Conservation (phyloP, 2,888 invertebrate genomes). For the Aphrophora alni region DNA sequence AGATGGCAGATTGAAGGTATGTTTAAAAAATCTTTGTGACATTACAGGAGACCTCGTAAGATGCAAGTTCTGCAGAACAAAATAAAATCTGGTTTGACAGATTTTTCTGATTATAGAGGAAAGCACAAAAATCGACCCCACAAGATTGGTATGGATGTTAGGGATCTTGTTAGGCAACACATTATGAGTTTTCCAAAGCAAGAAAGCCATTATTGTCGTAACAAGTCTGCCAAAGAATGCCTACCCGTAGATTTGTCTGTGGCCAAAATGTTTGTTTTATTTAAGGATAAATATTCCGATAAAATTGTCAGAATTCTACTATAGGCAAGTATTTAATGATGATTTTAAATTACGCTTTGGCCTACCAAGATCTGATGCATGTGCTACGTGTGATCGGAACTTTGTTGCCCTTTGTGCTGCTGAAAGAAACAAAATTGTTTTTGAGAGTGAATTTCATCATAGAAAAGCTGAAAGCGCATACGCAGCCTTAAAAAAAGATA, state of each 20-base stretch:
- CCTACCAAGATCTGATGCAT: slow-evolving; percentile 15
- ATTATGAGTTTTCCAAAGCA: slow-evolving; percentile 19
- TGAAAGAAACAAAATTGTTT: background rate
- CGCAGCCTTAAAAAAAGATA: background rate
- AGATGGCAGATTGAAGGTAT: too few species aligned
- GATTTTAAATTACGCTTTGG: slow-evolving; percentile 19
- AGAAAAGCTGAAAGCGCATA: slow-evolving; percentile 6
- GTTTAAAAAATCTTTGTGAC: too few species aligned
- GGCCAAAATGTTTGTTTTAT: background rate
- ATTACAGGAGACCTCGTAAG: too few species aligned
- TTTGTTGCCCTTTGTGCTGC: slow-evolving; percentile 4
- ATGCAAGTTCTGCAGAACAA: too few species aligned
- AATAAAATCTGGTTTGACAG: too few species aligned
- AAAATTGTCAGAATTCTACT: background rate
- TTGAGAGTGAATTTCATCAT: slow-evolving; percentile 20
- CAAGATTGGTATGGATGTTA: background rate
- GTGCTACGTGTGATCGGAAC: background rate
- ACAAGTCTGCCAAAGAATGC: background rate
- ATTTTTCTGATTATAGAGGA: too few species aligned
- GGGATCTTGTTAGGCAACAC: background rate
- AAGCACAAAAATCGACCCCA: too few species aligned
- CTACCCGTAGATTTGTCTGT: background rate
- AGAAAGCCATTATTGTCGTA: slow-evolving; percentile 19
- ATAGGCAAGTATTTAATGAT: slow-evolving; percentile 3
- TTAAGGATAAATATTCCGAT: background rate